These are phyloP conservation scores for Oxygymnocypris stewartii DNA, from an alignment of 2,113 vertebrate genomes.

Conservation along the genomic window DNA sequence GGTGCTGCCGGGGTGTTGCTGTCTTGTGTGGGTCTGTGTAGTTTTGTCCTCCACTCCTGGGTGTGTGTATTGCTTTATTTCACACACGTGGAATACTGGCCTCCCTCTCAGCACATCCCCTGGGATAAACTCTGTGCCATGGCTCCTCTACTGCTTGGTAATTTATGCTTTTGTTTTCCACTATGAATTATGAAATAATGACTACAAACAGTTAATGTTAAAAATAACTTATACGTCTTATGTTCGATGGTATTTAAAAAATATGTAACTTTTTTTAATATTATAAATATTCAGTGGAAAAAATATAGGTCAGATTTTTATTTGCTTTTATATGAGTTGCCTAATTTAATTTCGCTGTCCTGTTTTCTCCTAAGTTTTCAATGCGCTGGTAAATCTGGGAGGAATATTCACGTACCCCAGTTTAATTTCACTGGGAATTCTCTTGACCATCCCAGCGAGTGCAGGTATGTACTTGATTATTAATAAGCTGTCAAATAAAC, in stretches of 20 bases:
- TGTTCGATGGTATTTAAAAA: neutral
- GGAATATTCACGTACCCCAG: constrained; percentile 54
- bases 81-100: constrained; percentile 62
- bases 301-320: neutral
- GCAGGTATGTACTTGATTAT: constrained; percentile 49
- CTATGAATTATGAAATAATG: neutral
- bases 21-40: constrained; percentile 58
- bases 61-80: constrained; percentile 60
- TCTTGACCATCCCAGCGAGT: constrained; percentile 63
- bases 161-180: neutral
- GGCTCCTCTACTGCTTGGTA: constrained; percentile 58
- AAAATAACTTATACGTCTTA: neutral
- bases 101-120: constrained; percentile 48
- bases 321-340: neutral
- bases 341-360: neutral
- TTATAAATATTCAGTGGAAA: neutral
- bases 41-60: constrained; percentile 59
- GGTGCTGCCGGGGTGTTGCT: constrained; percentile 52
- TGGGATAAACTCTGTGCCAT: constrained; percentile 57
- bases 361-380: constrained; percentile 55
- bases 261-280: neutral
- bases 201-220: neutral
- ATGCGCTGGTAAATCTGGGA: constrained; percentile 59
- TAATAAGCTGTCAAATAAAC: neutral
- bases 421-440: constrained; percentile 59